Conservation (phyloP, 92 coral and sea anemone genomes). For the Porites lobata region DNA sequence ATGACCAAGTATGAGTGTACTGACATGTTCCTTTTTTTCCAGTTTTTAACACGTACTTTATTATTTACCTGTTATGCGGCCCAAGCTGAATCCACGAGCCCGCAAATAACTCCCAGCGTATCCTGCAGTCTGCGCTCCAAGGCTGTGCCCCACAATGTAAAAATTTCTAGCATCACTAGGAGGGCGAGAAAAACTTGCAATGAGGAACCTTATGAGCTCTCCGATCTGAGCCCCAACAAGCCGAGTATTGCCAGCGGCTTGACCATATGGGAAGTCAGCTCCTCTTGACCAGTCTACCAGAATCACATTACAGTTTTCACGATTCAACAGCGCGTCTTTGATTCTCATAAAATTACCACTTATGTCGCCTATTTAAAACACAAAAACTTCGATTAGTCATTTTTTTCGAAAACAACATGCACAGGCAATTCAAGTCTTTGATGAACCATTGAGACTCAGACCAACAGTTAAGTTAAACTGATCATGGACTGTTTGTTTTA, state of each 20-base stretch:
- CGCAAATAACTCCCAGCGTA: slow-evolving; percentile 68
- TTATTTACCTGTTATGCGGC: slow-evolving; percentile 75
- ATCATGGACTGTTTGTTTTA: no score
- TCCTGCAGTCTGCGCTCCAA: slow-evolving; percentile 80
- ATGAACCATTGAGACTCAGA: no score
- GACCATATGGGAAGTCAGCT: slow-evolving; percentile 59
- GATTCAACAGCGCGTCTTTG: slow-evolving; percentile 63
- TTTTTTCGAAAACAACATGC: no score
- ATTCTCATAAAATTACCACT: slow-evolving; percentile 17
- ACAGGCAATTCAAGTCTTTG: no score
- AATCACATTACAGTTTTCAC: slow-evolving; percentile 68
- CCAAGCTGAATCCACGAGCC: slow-evolving; percentile 30
- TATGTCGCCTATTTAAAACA: no score
- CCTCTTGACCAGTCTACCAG: slow-evolving; percentile 85
- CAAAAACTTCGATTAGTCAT: no score
- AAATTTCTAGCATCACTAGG: slow-evolving; percentile 25
- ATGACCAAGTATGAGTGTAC: no score
- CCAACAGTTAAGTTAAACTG: no score
- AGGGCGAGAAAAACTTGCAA: slow-evolving; percentile 35
- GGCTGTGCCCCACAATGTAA: slow-evolving; percentile 76
- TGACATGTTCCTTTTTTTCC: no score
- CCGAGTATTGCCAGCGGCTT: slow-evolving; percentile 79
- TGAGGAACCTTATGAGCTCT: slow-evolving; percentile 72
- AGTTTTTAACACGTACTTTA: no score
- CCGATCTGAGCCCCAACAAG: slow-evolving; percentile 83